phyloP scores from a whole-genome alignment of 2,113 vertebrate species.

The Phyllostomus hastatus region DNA sequence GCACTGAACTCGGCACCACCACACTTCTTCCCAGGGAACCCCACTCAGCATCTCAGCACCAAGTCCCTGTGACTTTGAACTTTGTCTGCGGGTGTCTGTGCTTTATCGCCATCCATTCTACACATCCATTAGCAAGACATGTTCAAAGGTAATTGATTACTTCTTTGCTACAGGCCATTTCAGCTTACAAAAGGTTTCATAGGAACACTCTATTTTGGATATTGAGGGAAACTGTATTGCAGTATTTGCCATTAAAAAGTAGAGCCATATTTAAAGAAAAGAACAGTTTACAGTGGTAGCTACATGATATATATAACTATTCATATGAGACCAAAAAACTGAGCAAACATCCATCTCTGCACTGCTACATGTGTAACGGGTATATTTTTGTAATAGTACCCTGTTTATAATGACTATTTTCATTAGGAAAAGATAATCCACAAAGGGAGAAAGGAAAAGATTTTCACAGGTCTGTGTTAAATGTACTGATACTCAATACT shows the following conservation, averaged over 20 bases:
- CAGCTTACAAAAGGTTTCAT: not conserved
- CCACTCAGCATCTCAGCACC: not conserved
- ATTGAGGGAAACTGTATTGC: not conserved
- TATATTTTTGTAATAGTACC: not conserved
- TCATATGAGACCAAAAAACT: not conserved
- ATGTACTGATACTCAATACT: not conserved
- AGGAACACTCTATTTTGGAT: not conserved
- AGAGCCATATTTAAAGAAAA: not conserved
- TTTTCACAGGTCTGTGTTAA: not conserved
- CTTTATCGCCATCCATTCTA: not conserved
- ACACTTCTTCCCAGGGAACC: not conserved
- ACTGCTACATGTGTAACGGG: not conserved
- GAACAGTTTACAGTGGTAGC: not conserved
- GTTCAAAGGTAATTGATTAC: not conserved
- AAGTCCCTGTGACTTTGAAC: not conserved
- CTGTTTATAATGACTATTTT: not conserved
- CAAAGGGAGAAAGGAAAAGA: not conserved
- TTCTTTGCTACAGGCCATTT: not conserved
- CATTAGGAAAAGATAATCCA: not conserved
- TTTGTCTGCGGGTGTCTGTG: not conserved
- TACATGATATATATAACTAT: not conserved
- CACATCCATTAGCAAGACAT: not conserved
- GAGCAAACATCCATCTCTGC: not conserved
- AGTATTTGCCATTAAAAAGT: not conserved
- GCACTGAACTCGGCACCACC: too few species aligned